These are phyloP conservation scores for Istiophorus platypterus DNA, from an alignment of 2,113 vertebrate genomes.

Conservation along the genomic window DNA sequence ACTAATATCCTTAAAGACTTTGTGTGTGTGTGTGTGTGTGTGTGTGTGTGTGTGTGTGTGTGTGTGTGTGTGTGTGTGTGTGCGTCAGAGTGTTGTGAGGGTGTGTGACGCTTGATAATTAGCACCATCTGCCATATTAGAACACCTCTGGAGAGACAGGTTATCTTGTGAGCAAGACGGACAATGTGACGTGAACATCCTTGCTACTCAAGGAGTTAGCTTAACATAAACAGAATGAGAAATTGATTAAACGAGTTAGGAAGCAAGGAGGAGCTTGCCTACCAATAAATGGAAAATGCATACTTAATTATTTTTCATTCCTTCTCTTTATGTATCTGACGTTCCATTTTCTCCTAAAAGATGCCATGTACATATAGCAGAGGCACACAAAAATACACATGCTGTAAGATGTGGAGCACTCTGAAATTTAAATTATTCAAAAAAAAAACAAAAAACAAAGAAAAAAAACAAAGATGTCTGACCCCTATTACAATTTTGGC, in stretches of 20 bases:
- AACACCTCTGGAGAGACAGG: slow-evolving; percentile 74
- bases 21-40: slow-evolving; percentile 23
- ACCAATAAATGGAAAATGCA: not conserved
- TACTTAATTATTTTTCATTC: not conserved
- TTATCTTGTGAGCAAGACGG: slow-evolving; percentile 61
- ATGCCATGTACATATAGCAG: not conserved
- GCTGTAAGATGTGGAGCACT: not conserved
- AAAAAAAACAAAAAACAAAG: slow-evolving; percentile 30
- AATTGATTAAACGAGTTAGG: not conserved
- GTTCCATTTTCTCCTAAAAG: not conserved
- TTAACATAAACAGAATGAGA: not conserved
- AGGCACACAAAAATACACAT: not conserved
- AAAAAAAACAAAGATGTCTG: slow-evolving; percentile 44
- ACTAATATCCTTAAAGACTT: slow-evolving; percentile 44
- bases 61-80: slow-evolving; percentile 20
- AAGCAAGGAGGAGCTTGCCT: not conserved
- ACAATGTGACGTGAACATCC: slow-evolving; percentile 49
- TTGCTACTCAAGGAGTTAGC: not conserved
- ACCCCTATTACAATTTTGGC: slow-evolving; percentile 73
- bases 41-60: slow-evolving; percentile 25
- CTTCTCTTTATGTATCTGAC: not conserved
- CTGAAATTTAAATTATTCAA: slow-evolving; percentile 30
- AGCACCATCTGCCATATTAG: slow-evolving; percentile 77
- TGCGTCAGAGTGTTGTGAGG: slow-evolving; percentile 2
- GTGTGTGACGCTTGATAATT: slow-evolving; percentile 76